These are phyloP conservation scores for Chrysochloris asiatica DNA, from an alignment of 2,113 vertebrate species.

Conservation along the genomic window DNA sequence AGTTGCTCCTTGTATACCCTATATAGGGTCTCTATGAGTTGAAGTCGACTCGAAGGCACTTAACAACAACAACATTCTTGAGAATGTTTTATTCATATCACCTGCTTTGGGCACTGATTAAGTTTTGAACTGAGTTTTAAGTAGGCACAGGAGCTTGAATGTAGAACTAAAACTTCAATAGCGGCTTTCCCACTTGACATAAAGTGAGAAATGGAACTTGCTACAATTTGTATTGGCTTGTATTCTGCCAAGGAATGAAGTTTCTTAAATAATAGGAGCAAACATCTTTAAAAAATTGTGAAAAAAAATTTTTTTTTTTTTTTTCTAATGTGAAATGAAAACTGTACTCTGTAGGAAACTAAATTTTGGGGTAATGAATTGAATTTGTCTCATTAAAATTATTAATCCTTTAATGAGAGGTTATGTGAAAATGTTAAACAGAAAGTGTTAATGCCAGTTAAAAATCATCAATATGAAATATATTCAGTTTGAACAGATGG, in stretches of 20 bases:
- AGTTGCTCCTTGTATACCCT: too few relatives aligned
- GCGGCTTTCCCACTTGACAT: not conserved
- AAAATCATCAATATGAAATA: constrained; percentile 68
- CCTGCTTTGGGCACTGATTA: not conserved
- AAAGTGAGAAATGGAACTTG: not conserved
- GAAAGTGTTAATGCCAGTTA: constrained; percentile 77
- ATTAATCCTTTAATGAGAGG: constrained; percentile 80
- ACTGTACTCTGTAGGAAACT: constrained; percentile 77
- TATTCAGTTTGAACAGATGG: constrained; percentile 66
- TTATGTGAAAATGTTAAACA: constrained; percentile 73
- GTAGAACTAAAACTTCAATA: constrained; percentile 23
- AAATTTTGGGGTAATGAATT: constrained; percentile 78
- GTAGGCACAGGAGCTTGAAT: not conserved
- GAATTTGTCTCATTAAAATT: constrained; percentile 70
- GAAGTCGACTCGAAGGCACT: too few relatives aligned
- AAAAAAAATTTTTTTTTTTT: constrained; percentile 54
- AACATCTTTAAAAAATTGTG: constrained; percentile 68
- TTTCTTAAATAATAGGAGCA: constrained; percentile 62
- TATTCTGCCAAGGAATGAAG: not conserved
- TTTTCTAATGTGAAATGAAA: constrained; percentile 67
- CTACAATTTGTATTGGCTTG: constrained; percentile 40
- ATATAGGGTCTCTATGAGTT: too few relatives aligned
- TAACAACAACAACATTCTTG: not conserved
- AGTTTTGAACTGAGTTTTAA: constrained; percentile 49
- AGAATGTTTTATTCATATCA: not conserved